A percentile compares a stretch with the other conserved stretches of the same genome.
Conservation (phyloP, 2,797 vertebrate genomes). For the Anguilla obscura region DNA sequence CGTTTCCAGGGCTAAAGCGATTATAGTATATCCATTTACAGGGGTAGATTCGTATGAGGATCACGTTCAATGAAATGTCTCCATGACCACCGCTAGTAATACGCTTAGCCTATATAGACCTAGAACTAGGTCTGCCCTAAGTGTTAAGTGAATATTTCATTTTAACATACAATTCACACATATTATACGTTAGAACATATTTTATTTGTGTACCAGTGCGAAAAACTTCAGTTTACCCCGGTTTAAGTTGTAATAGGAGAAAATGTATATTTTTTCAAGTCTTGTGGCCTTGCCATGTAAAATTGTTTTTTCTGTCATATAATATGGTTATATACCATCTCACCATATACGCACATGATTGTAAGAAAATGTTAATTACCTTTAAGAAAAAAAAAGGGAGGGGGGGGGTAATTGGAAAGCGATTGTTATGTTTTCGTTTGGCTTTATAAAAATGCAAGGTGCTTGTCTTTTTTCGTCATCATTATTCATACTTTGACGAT, state of each 20-base stretch:
- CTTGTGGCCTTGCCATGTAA: not conserved
- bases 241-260: not conserved
- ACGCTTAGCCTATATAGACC: not conserved
- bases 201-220: not conserved
- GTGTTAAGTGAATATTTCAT: not conserved
- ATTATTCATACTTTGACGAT: not conserved
- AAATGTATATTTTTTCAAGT: not conserved
- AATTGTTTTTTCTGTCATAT: not conserved
- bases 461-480: not conserved
- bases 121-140: not conserved
- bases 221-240: not conserved
- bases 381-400: not conserved
- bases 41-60: slow-evolving; percentile 29
- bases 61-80: slow-evolving; percentile 34
- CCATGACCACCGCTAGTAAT: slow-evolving; percentile 23
- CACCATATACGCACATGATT: not conserved
- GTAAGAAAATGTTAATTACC: not conserved
- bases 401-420: not conserved
- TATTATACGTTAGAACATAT: not conserved
- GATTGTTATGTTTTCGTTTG: not conserved
- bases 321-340: not conserved
- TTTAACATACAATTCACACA: not conserved
- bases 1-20: not conserved
- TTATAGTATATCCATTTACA: not conserved
- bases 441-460: not conserved